Percentiles rank a stretch among this genome's conserved stretches.
These are phyloP conservation scores for Picathartes gymnocephalus DNA, from an alignment of 2,113 vertebrate species.

Conservation along the genomic window DNA sequence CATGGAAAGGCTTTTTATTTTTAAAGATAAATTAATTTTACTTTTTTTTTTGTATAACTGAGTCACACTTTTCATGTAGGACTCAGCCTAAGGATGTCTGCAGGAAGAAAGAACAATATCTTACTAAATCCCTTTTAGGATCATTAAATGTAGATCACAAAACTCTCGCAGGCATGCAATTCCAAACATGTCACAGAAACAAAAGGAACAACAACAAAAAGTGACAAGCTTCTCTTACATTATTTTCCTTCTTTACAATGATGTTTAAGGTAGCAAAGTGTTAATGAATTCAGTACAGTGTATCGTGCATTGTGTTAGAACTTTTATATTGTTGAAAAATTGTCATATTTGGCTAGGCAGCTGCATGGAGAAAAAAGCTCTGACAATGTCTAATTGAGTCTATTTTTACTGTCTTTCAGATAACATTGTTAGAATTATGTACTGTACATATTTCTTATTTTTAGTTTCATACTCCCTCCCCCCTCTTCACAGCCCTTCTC, in stretches of 20 bases:
- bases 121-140: constrained; percentile 73
- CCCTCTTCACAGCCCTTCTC: not conserved
- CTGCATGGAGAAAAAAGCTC: constrained; percentile 76
- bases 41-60: constrained; percentile 69
- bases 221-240: constrained; percentile 68
- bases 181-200: constrained; percentile 74
- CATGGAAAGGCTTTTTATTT: constrained; percentile 66
- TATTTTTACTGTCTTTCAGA: constrained; percentile 77
- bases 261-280: constrained; percentile 75
- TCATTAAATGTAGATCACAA: constrained; percentile 82
- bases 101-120: constrained; percentile 73
- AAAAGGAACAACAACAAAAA: constrained; percentile 68
- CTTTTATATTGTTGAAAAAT: constrained; percentile 76
- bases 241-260: constrained; percentile 66
- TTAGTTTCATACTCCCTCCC: constrained; percentile 48
- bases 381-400: constrained; percentile 80
- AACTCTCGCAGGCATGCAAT: constrained; percentile 58
- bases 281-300: constrained; percentile 74
- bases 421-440: constrained; percentile 71
- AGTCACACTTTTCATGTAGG: constrained; percentile 67
- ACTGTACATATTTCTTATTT: constrained; percentile 71
- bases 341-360: constrained; percentile 80
- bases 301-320: constrained; percentile 66
- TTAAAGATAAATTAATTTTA: constrained; percentile 70
- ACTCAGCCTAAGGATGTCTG: constrained; percentile 58